These are phyloP conservation scores for Drosophila pallidifrons DNA, from an alignment of 1,140 invertebrate species.

Conservation along the genomic window DNA sequence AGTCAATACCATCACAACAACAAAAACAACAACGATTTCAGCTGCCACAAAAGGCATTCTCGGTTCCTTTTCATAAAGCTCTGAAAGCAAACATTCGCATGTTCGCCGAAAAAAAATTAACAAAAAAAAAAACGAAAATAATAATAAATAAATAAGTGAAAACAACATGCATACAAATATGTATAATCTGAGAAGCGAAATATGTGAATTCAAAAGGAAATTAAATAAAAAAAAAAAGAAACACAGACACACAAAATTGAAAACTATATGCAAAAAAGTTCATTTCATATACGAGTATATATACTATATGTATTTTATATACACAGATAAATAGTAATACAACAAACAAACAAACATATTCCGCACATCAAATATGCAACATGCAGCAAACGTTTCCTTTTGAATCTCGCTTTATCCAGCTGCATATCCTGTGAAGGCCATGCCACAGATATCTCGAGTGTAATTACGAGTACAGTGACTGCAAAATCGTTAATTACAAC, in stretches of 20 bases:
- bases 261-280: conserved; percentile 6
- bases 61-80: conserved; percentile 18
- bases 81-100: conserved; percentile 44
- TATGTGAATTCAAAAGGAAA: conserved; percentile 35
- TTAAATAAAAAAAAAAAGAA: conserved; percentile 7
- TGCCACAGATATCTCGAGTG: no score
- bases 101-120: conserved; percentile 33
- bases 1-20: conserved; percentile 50
- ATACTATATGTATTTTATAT: conserved; percentile 8
- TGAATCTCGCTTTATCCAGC: background rate
- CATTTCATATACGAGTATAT: background rate
- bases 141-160: no score
- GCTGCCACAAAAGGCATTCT: conserved; percentile 24
- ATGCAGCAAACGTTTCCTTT: conserved; percentile 13
- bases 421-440: background rate
- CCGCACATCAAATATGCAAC: conserved; percentile 17
- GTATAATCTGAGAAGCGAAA: background rate
- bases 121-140: no score
- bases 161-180: conserved; percentile 2
- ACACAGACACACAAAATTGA: background rate
- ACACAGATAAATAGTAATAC: conserved; percentile 7
- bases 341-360: no score
- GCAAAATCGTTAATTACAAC: no score
- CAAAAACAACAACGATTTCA: conserved; percentile 16
- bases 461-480: no score